Evolutionary conservation across 1,140 invertebrate genomes (phyloP), one percentile per base, ranked within the genome.

Genomic region (Meloidogyne floridensis): DNA sequence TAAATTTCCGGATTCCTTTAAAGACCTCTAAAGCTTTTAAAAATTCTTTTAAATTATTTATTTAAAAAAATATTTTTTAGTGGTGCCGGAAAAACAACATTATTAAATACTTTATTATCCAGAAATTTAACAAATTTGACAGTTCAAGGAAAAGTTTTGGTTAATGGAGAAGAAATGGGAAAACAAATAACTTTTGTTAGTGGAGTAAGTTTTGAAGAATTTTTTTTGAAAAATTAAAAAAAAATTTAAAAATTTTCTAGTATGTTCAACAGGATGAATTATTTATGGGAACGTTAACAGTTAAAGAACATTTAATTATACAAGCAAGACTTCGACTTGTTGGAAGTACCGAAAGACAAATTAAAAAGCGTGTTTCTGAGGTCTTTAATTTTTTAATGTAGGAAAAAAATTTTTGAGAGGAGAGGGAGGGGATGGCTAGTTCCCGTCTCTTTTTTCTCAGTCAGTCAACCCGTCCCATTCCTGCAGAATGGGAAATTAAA

Each of bases 181-280:
- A n/a, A 65, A 42, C 59, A 82, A 69, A 92, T 92, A 83, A 88
- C 90, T 11, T 87, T 89, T 65, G 86, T 93, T 18, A 88, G 87
- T 75, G 88, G 92, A 91, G 77, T 79, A n/a, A n/a, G 59, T 71
- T 47, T 43, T 72, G 2, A 56, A 20, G 2, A 56, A 47, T 18
- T 47, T 15, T 11, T 70, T 65, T 32, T 42, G 7, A 9, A 9
- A 10, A 43, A 53, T 3, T 42, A 15, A 3, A 53, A 69, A 18
- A 9, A n/a, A 8, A 51, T 80, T 5, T n/a, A 18, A 13, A 7
- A 53, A 10, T 77, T n/a, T 15, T 20, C 91, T 70, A 79, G 77
- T 93, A 92, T 84, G 92, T 93, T 11, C 92, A 92, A 81, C 92
- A 93, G 85, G 91, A 93, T 82, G 92, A 93, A 83, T 84, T 93